Evolutionary conservation across 2,888 invertebrate genomes (phyloP), one percentile per base, ranked within the genome.

Genomic region (Drosophila limbata): DNA sequence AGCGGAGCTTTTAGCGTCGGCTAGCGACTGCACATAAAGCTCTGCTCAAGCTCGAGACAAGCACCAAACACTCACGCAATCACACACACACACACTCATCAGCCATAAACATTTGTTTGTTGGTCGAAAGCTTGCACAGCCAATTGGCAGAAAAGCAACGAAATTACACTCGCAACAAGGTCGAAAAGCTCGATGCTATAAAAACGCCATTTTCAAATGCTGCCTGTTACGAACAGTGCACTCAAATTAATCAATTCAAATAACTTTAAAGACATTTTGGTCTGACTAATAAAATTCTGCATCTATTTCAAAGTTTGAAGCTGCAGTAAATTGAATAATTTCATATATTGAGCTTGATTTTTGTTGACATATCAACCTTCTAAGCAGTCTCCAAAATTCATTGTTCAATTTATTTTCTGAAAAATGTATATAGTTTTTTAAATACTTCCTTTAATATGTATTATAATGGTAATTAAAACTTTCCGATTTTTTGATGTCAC

Each of bases 21-120:
- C 77, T 83, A 80, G 84, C 81, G 84, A 45, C 61, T 80, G 79
- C 84, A 83, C 42, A 79, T 83, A 79, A 79, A 83, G 79, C 81
- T 79, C 67, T 80, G 77, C 73, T 31, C n/a, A 47, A 51, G 31
- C 50, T 48, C 6, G 55, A 56, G 44, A 56, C 55, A 44, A 21
- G 51, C 33, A 19, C 39, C 11, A 28, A 53, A 13, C 3, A 45
- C 25, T 13, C 25, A 21, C 39, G 39, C 52, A 28, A 6, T 33
- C 39, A 40, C 56, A 62, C 53, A 13, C 28, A 17, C 8, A 28
- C 8, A 28, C 25, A 44, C 25, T 37, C 51, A 21, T 10, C 52
- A 40, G 51, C 61, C 61, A 61, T 45, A 61, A 53, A 71, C 39
- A 25, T 35, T 31, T 13, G 40, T 9, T 15, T 11, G 39, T 62